Evolutionary conservation across 2,113 vertebrate genomes (phyloP), one percentile per base, ranked within the genome.

Genomic region (Tragulus kanchil): DNA sequence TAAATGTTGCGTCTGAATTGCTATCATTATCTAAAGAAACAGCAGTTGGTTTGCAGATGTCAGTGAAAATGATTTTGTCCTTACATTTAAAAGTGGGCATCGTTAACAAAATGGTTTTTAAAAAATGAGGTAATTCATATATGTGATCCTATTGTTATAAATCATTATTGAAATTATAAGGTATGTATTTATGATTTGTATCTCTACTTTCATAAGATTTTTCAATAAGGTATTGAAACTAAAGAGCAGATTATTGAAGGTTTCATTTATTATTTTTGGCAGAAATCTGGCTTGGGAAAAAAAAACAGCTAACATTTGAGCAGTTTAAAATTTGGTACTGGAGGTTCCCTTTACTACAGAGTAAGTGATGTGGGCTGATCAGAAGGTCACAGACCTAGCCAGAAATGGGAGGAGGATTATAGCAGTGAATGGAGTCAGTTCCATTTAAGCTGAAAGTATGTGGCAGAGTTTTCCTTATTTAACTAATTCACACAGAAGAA

Each of bases 221-320:
- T 86, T 8, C 14, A 36, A 50, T 75, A 95, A 93, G 58, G 14
- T 64, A 91, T 28, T 89, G 42, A 95, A 91, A 71, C 85, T 62
- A 85, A 67, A 89, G 71, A 65, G 42, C 28, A 78, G 81, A 10
- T 96, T 14, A 87, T 77, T 52, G 96, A 94, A 97, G 79, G 31
- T 79, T 83, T 91, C 12, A 91, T 48, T 95, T 94, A 95, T 45
- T 77, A 83, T 97, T 96, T 85, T 96, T 94, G 67, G 6, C 71
- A 87, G 90, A 78, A 95, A 62, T 88, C 4, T 90, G 54, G 25
- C 6, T 62, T 97, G 62, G 45, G 65, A 42, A 71, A 92, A 31
- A 58, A 93, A 28, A 50, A 89, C 94, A 97, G 77, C 78, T 90
- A 96, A 64, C 26, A n/a, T 79, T 93, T 97, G 31, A 64, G 75